A percentile compares a stretch with the other conserved stretches of the same genome.
These are phyloP conservation scores for Drosophila quadrilineata DNA, from an alignment of 1,140 invertebrate genomes.

Conservation along the genomic window DNA sequence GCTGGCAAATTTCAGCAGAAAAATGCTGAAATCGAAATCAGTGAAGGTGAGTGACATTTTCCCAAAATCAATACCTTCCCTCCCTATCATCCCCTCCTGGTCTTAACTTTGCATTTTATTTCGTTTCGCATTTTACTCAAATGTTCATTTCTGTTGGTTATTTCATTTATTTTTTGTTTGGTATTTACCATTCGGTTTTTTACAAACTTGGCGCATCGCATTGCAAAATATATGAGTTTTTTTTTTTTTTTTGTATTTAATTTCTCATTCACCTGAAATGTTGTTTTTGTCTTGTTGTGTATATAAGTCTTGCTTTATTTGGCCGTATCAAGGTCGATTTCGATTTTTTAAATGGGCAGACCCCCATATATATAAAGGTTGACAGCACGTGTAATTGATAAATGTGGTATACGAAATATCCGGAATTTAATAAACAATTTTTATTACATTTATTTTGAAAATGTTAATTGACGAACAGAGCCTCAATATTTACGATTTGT, in stretches of 20 bases:
- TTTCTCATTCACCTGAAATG: too few relatives aligned
- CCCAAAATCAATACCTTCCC: neutral
- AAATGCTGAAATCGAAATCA: constrained; percentile 78
- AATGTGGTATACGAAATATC: too few relatives aligned
- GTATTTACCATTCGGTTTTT: constrained; percentile 24
- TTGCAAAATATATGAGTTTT: constrained; percentile 33
- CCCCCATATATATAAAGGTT: constrained; percentile 8
- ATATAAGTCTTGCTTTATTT: constrained; percentile 43
- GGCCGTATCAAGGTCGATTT: constrained; percentile 68
- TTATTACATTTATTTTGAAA: too few relatives aligned
- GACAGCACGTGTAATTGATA: constrained; percentile 58
- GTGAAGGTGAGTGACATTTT: constrained; percentile 72
- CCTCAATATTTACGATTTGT: too few relatives aligned
- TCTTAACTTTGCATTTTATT: constrained; percentile 2
- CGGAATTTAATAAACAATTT: too few relatives aligned
- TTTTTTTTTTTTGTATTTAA: neutral
- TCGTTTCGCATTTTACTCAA: constrained; percentile 6
- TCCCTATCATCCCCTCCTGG: neutral
- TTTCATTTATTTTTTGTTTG: constrained; percentile 8
- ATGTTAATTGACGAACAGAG: too few relatives aligned
- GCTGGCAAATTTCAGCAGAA: constrained; percentile 76
- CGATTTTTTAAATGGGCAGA: constrained; percentile 46
- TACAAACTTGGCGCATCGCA: constrained; percentile 30
- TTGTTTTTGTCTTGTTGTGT: neutral
- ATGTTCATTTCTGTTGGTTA: neutral